These are phyloP conservation scores for Oreortyx pictus DNA, from an alignment of 2,797 vertebrate genomes.

Conservation along the genomic window DNA sequence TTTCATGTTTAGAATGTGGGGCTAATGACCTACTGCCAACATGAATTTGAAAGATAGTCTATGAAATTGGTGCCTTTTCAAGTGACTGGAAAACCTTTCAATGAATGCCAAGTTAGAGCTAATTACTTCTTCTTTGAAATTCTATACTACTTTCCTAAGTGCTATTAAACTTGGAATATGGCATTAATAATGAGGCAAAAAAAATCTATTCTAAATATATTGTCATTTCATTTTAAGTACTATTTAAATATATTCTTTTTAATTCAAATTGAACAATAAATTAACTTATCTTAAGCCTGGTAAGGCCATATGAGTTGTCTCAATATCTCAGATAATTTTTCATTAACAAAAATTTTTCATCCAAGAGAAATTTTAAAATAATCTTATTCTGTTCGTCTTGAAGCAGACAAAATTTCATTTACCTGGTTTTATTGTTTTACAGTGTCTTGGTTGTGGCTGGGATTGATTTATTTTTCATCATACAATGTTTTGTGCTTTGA, in stretches of 20 bases:
- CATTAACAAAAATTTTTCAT: not conserved
- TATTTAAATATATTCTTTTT: not conserved
- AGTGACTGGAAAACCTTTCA: not conserved
- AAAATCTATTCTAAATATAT: not conserved
- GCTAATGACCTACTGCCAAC: not conserved
- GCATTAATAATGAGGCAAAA: not conserved
- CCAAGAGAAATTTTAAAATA: not conserved
- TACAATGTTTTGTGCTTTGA: not conserved
- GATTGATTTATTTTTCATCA: not conserved
- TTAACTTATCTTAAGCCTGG: not conserved
- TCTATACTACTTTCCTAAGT: not conserved
- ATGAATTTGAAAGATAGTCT: constrained; percentile 6
- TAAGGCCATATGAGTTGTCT: not conserved
- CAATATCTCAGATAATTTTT: not conserved
- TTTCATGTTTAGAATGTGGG: not conserved
- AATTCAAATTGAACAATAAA: not conserved
- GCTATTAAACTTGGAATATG: not conserved
- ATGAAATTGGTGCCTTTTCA: constrained; percentile 12
- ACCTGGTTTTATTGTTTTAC: not conserved
- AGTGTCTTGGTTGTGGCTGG: not conserved
- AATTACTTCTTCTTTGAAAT: constrained; percentile 42
- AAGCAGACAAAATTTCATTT: not conserved
- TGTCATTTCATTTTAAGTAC: not conserved
- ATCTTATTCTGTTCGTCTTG: rapidly evolving
- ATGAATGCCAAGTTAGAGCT: not conserved